Base-by-base conservation (phyloP, 37 sponge, comb jelly and placozoan species). In the Beroe ovata region DNA sequence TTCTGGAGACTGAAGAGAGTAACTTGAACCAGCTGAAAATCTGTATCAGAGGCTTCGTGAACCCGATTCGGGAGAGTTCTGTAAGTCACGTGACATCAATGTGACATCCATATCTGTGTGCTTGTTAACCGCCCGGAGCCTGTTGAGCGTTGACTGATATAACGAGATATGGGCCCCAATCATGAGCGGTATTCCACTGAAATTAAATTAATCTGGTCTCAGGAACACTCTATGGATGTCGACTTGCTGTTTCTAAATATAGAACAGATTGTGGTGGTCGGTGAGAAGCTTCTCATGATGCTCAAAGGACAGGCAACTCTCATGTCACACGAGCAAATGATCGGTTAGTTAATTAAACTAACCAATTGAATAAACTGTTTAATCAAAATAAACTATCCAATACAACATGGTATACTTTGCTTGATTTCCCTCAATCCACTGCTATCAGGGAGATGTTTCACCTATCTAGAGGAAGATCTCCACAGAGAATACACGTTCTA, bases 301-400 rank as follows among this genome's bases (percentile, higher is more conserved):
- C 47, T 77, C 14, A 77, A 40, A 25, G 84, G 84, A 19, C 84
- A 77, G 54, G 6, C 35, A n/a, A 42, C 84, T 25, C 47, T 77
- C 84, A 77, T 77, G 84, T 77, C 84, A 2, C 84, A 77, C 22
- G 84, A 77, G 41, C 84, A 77, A 20, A 77, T 77, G 84, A 77
- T 77, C 2, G 84, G 84, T 77, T n/a, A 42, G 84, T 77, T 39
- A 28, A 25, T 35, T 69, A 69, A 69, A n/a, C n/a, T n/a, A n/a
- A n/a, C n/a, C n/a, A n/a, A n/a, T n/a, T n/a, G n/a, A n/a, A n/a
- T n/a, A n/a, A n/a, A n/a, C n/a, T n/a, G n/a, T n/a, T n/a, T n/a
- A n/a, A n/a, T n/a, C n/a, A n/a, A n/a, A n/a, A n/a, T n/a, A n/a
- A n/a, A n/a, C n/a, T n/a, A n/a, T n/a, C n/a, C n/a, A n/a, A n/a